Evolutionary conservation across 2,113 vertebrate genomes (phyloP).

Genomic region (Promerops cafer): DNA sequence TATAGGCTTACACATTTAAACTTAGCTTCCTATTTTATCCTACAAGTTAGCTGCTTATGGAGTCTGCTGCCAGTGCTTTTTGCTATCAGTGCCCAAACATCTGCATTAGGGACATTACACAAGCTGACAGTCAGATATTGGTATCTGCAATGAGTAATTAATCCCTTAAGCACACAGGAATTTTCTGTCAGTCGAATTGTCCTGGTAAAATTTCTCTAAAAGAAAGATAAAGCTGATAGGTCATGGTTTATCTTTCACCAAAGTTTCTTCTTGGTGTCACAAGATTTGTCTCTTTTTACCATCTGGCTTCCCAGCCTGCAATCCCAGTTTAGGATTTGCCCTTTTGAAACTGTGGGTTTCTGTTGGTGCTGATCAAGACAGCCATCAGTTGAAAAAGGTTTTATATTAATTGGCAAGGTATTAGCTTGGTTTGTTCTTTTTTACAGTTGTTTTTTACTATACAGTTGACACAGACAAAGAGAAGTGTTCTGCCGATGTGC

Average conservation of each 20-base stretch:
- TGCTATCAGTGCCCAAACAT: background rate
- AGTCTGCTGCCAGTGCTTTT: background rate
- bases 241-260: background rate
- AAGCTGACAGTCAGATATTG: background rate
- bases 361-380: background rate
- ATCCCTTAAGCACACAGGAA: background rate
- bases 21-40: background rate
- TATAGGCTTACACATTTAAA: background rate
- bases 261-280: background rate
- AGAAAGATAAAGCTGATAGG: background rate
- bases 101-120: background rate
- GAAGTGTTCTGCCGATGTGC: background rate
- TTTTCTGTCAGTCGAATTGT: background rate
- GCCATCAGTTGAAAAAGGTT: background rate
- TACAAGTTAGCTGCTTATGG: background rate
- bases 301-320: background rate
- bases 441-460: background rate
- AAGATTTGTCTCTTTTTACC: background rate
- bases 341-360: background rate
- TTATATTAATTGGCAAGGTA: background rate
- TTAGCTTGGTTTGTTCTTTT: background rate
- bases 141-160: background rate
- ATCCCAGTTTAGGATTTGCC: background rate
- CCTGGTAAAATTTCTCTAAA: background rate
- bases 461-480: background rate